A percentile compares a stretch with the other conserved stretches of the same genome.
phyloP scores from a whole-genome alignment of 2,797 vertebrate species.

The Acanthopagrus latus region DNA sequence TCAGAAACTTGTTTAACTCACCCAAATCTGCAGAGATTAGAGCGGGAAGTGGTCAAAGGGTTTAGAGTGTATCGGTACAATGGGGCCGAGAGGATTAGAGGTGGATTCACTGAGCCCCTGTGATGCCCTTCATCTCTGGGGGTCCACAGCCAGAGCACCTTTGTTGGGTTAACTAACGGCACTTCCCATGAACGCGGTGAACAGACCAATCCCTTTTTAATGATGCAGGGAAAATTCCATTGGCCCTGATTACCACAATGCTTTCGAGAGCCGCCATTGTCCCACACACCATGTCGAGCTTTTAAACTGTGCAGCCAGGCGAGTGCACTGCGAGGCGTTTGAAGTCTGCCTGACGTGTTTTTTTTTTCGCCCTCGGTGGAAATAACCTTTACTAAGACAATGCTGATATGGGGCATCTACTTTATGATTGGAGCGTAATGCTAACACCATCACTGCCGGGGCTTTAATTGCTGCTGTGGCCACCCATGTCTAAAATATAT shows the following conservation, averaged over 20 bases:
- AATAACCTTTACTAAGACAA: slow-evolving; percentile 50
- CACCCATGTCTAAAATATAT: slow-evolving; percentile 57
- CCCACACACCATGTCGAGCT: slow-evolving; percentile 69
- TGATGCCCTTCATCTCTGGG: slow-evolving; percentile 80
- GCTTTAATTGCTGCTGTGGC: slow-evolving; percentile 54
- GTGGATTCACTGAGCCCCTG: slow-evolving; percentile 72
- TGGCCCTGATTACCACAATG: slow-evolving; percentile 72
- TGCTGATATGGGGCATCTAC: slow-evolving; percentile 50
- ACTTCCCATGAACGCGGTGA: slow-evolving; percentile 78
- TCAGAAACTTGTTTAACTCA: slow-evolving; percentile 78
- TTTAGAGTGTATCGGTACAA: slow-evolving; percentile 77
- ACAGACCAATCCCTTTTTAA: slow-evolving; percentile 84
- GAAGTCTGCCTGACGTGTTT: slow-evolving; percentile 55
- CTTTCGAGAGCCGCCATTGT: slow-evolving; percentile 74
- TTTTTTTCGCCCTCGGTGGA: slow-evolving; percentile 6
- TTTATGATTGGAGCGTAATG: slow-evolving; percentile 50
- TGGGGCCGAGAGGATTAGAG: slow-evolving; percentile 75
- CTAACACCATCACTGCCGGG: slow-evolving; percentile 39
- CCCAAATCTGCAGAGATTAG: slow-evolving; percentile 75
- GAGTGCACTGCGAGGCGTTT: slow-evolving; percentile 55
- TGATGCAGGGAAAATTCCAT: slow-evolving; percentile 83
- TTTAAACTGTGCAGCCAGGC: slow-evolving; percentile 79
- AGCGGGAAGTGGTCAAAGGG: slow-evolving; percentile 79
- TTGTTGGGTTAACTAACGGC: slow-evolving; percentile 81
- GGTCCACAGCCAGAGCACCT: slow-evolving; percentile 75